phyloP scores from a whole-genome alignment of 92 coral and sea anemone genomes.

The Galaxea fascicularis region DNA sequence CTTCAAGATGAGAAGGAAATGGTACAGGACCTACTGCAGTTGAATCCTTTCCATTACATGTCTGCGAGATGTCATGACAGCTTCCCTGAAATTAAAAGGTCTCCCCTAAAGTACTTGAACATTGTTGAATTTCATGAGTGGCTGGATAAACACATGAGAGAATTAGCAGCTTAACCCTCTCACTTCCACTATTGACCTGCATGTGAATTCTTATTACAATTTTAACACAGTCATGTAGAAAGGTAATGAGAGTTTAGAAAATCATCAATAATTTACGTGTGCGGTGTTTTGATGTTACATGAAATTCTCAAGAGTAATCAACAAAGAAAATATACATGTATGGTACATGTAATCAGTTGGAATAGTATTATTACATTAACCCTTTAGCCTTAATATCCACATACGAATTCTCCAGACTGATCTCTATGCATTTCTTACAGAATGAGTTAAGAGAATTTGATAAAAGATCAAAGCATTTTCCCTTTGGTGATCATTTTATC shows the following conservation, averaged over 20 bases:
- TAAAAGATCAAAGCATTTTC: too few species aligned
- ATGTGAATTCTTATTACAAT: conserved; percentile 9
- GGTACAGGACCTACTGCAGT: conserved; percentile 67
- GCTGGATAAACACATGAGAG: conserved; percentile 72
- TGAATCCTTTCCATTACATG: conserved; percentile 55
- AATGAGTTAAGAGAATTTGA: too few species aligned
- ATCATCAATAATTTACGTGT: conserved; percentile 4
- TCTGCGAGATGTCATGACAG: conserved; percentile 69
- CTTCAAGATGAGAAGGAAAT: conserved; percentile 80
- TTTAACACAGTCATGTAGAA: conserved; percentile 13
- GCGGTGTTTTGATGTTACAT: conserved; percentile 11
- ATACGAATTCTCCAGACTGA: too few species aligned
- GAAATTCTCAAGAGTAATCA: neutral
- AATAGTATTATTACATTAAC: conserved; percentile 2
- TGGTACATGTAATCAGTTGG: conserved; percentile 19
- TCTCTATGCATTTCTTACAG: too few species aligned
- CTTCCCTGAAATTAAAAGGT: conserved; percentile 75
- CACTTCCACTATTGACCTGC: conserved; percentile 18
- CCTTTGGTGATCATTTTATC: too few species aligned
- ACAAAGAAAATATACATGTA: neutral
- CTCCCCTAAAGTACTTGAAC: conserved; percentile 71
- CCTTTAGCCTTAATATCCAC: too few species aligned
- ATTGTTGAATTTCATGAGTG: too few species aligned
- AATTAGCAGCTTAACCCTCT: conserved; percentile 45
- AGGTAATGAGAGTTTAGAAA: conserved; percentile 30